Evolutionary conservation across 2,888 invertebrate genomes (phyloP).

Genomic region (Eilema sororculum): DNA sequence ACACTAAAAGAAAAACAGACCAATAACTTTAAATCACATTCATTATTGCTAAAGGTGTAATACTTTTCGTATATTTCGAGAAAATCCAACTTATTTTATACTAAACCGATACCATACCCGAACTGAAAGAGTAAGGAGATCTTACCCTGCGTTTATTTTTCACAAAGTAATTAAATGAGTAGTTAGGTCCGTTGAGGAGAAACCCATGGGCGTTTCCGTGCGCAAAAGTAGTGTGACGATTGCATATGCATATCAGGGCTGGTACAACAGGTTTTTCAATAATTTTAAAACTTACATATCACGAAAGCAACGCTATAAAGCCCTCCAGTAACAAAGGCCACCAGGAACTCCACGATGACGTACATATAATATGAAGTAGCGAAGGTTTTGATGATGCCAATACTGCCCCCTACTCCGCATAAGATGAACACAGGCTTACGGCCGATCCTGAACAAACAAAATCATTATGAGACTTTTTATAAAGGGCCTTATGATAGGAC

Average conservation of each 20-base stretch:
- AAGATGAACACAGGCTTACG: slow-evolving; percentile 71
- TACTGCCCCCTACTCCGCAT: slow-evolving; percentile 62
- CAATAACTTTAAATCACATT: neutral
- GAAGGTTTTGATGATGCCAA: slow-evolving; percentile 72
- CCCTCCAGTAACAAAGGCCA: slow-evolving; percentile 70
- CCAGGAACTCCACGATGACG: slow-evolving; percentile 68
- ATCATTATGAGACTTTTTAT: too few relatives aligned
- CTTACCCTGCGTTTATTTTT: neutral
- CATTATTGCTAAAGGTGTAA: too few relatives aligned
- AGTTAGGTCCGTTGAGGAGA: too few relatives aligned
- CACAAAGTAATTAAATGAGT: too few relatives aligned
- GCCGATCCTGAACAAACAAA: slow-evolving; percentile 65
- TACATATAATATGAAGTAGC: slow-evolving; percentile 67
- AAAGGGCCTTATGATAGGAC: too few relatives aligned
- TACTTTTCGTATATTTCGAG: too few relatives aligned
- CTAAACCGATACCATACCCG: neutral
- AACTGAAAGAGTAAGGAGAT: neutral
- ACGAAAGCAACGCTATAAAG: slow-evolving; percentile 67
- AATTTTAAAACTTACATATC: slow-evolving; percentile 63
- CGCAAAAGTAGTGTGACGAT: too few relatives aligned
- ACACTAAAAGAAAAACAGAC: slow-evolving; percentile 61
- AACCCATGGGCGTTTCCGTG: too few relatives aligned
- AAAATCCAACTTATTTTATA: neutral
- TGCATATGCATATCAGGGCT: neutral
- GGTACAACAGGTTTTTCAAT: neutral